Conservation (phyloP, 2,888 invertebrate genomes). For the Pimpla rufipes region DNA sequence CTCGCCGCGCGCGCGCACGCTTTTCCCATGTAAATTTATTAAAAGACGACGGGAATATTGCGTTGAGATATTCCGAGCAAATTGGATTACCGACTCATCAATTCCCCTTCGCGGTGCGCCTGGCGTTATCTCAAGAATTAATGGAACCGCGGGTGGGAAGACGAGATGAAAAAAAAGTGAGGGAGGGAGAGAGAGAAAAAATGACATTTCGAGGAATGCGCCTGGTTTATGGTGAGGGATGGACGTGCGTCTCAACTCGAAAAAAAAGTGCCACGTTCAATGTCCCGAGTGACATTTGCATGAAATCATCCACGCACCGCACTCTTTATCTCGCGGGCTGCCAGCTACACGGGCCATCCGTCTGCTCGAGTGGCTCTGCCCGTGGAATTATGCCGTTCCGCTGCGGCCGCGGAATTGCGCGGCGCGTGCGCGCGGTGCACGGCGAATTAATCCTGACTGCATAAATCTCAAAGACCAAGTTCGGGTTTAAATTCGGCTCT, state of each 20-base stretch:
- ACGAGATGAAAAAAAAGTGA: constrained; percentile 19
- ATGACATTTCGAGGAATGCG: constrained; percentile 57
- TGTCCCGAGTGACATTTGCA: constrained; percentile 55
- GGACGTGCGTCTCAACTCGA: constrained; percentile 31
- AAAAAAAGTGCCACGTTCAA: constrained; percentile 32
- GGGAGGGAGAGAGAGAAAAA: constrained; percentile 3
- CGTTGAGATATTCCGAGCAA: constrained; percentile 75
- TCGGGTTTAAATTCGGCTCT: background rate
- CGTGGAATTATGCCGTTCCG: constrained; percentile 31
- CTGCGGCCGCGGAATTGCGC: background rate
- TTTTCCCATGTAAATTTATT: constrained; percentile 80
- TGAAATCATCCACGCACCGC: constrained; percentile 58
- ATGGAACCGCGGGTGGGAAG: constrained; percentile 58
- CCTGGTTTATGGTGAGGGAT: constrained; percentile 29
- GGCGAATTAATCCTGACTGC: constrained; percentile 3
- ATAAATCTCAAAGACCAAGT: constrained; percentile 10
- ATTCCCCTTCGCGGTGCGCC: constrained; percentile 69
- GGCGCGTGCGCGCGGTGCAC: constrained; percentile 1
- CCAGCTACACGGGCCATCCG: constrained; percentile 33
- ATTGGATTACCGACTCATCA: constrained; percentile 80
- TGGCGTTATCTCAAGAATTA: constrained; percentile 65
- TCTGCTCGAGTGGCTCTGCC: constrained; percentile 19
- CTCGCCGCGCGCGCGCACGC: background rate
- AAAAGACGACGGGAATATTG: constrained; percentile 74
- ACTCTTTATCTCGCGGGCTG: constrained; percentile 22